Evolutionary conservation across 2,888 invertebrate species (phyloP), one percentile per base, ranked within the genome.

Genomic region (Nebria brevicollis): DNA sequence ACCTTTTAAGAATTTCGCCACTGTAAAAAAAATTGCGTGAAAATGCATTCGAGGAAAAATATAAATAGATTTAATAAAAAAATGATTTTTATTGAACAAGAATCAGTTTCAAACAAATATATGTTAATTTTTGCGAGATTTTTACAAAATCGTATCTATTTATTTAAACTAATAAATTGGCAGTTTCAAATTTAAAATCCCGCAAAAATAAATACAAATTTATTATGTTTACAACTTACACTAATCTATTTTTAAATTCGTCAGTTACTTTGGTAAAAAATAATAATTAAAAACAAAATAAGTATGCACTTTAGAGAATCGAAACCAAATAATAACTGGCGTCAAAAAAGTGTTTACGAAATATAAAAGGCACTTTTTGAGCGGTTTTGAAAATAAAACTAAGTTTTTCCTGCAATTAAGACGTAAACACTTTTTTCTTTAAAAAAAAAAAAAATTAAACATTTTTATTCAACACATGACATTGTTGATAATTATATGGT

Each of bases 221-320:
- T 54, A 54, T 54, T 54, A 11, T 7, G 54, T 54, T 54, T 11
- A 8, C 8, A 54, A 54, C 54, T 54, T 54, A 54, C 8, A 54
- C 8, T 13, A 54, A 54, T 54, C 54, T 54, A 54, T 54, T 54
- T 2, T 54, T 54, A 54, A 54, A 54, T 54, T 54, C 54, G 54
- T 54, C 54, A 54, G 54, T 54, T 54, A 54, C 54, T 54, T 54
- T 54, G 54, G 54, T 54, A 54, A 54, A 54, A 54, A 54, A 54
- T 3, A 54, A 54, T 7, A 54, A 54, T 13, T 54, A 3, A 54
- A 54, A 8, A 54, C 8, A 54, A 54, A 54, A 11, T 7, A 54
- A 11, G 8, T 4, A 34, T 34, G 7, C 13, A 13, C 11, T 54
- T 54, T 54, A 3, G 13, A 3, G 13, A 54, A 34, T 34, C 34